Conservation (phyloP, 2,888 invertebrate genomes). For the Athripsodes cinereus region DNA sequence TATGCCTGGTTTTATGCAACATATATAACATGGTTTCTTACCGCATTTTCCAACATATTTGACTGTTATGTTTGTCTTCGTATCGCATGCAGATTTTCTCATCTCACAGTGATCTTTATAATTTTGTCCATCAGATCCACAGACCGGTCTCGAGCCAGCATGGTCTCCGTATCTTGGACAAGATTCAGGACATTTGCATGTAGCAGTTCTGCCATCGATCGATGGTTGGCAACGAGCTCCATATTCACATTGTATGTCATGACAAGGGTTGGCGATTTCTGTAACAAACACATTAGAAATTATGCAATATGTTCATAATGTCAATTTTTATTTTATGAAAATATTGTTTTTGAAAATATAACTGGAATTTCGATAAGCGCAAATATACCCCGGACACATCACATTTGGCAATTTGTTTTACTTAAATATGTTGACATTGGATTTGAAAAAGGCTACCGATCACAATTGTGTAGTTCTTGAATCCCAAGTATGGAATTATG, state of each 20-base stretch:
- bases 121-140: constrained; percentile 77
- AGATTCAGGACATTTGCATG: constrained; percentile 71
- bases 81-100: constrained; percentile 70
- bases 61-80: constrained; percentile 68
- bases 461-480: no score
- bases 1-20: neutral
- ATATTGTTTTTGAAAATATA: no score
- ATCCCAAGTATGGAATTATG: no score
- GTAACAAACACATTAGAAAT: constrained; percentile 18
- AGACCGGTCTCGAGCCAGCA: constrained; percentile 71
- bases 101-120: constrained; percentile 83
- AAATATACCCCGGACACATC: no score
- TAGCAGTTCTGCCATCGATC: constrained; percentile 63
- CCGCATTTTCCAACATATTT: constrained; percentile 85
- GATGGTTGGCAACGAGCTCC: constrained; percentile 68
- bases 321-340: no score
- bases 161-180: constrained; percentile 83
- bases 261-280: constrained; percentile 66
- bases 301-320: no score
- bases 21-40: constrained; percentile 42
- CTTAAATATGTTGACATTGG: no score
- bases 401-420: no score
- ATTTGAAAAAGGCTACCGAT: no score
- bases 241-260: constrained; percentile 69
- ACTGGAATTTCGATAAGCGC: no score